Percentiles rank a stretch among this genome's conserved stretches.
Conservation (phyloP, 2,113 vertebrate species). For the Grus americana region DNA sequence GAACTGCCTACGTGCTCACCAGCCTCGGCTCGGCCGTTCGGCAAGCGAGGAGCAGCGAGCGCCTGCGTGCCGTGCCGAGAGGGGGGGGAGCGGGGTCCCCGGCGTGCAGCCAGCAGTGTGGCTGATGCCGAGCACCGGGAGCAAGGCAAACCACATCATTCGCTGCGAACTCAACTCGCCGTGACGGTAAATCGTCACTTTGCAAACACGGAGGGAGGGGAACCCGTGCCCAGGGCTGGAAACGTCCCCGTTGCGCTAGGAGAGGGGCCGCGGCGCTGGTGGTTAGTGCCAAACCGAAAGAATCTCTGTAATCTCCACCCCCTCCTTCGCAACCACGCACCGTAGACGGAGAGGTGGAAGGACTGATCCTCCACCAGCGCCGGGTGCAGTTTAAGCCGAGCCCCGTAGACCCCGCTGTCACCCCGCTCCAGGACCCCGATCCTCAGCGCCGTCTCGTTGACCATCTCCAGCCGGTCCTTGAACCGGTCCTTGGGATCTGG, state of each 20-base stretch:
- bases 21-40: neutral
- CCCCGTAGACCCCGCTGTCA: neutral
- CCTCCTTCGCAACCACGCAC: neutral
- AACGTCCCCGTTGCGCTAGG: neutral
- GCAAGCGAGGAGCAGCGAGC: too few relatives aligned
- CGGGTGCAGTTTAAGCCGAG: neutral
- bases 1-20: neutral
- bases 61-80: too few relatives aligned
- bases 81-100: neutral
- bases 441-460: neutral
- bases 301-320: neutral
- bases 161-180: neutral
- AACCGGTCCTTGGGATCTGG: neutral
- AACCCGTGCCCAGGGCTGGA: neutral
- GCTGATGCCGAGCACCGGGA: neutral
- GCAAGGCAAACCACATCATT: neutral
- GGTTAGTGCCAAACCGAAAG: rapidly evolving
- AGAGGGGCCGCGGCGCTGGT: neutral
- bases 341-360: neutral
- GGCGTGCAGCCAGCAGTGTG: neutral
- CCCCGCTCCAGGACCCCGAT: neutral
- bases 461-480: neutral
- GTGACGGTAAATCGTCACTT: neutral
- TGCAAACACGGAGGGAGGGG: too few relatives aligned
- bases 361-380: neutral